These are phyloP conservation scores for Drosophila saltans DNA, from an alignment of 1,140 invertebrate species.

Conservation along the genomic window DNA sequence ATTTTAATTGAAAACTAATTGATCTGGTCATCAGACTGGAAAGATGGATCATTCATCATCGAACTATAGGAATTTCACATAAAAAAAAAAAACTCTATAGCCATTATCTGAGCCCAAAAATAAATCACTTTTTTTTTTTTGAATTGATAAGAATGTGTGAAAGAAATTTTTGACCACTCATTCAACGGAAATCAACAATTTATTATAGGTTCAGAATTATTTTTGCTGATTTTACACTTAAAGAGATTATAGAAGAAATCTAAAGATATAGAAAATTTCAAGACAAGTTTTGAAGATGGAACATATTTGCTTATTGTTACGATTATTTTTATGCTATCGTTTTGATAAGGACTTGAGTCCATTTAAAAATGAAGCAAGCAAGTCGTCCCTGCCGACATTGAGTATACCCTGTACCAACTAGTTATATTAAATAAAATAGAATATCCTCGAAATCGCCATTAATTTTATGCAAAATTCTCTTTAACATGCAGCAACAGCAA, in stretches of 20 bases:
- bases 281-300: too few species aligned
- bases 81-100: not conserved
- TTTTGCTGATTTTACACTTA: not conserved
- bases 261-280: too few species aligned
- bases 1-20: conserved; percentile 60
- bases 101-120: conserved; percentile 14
- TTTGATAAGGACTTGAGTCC: too few species aligned
- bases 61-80: conserved; percentile 20
- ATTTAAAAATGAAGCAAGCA: too few species aligned
- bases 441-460: too few species aligned
- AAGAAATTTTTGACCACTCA: not conserved
- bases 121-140: not conserved
- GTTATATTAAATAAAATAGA: too few species aligned
- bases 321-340: too few species aligned
- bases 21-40: conserved; percentile 43
- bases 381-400: too few species aligned
- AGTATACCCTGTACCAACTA: too few species aligned
- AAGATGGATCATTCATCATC: conserved; percentile 37
- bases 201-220: not conserved
- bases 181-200: not conserved
- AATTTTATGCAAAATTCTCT: too few species aligned
- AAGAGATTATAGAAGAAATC: not conserved
- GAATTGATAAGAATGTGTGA: conserved; percentile 1
- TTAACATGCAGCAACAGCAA: too few species aligned
- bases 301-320: too few species aligned